phyloP scores from a whole-genome alignment of 2,797 vertebrate genomes.

The Ficedula albicollis region DNA sequence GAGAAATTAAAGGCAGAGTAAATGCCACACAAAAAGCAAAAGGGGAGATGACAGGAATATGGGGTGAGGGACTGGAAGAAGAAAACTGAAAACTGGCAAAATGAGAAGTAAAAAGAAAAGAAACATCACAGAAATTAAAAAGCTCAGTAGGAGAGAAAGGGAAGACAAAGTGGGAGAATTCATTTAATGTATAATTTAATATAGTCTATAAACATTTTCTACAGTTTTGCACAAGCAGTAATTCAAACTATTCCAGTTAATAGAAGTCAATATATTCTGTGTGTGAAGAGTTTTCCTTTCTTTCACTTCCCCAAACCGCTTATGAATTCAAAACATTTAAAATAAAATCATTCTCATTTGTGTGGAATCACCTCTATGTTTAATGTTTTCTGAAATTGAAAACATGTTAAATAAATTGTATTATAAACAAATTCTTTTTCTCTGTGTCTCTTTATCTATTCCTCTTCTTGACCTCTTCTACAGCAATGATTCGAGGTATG shows the following conservation, averaged over 20 bases:
- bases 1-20: background rate
- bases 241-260: background rate
- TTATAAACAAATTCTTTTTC: background rate
- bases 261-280: background rate
- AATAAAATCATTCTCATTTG: background rate
- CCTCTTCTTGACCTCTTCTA: background rate
- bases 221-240: background rate
- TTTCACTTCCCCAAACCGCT: background rate
- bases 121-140: background rate
- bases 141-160: background rate
- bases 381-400: background rate
- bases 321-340: background rate
- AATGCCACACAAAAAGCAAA: background rate
- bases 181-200: background rate
- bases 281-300: background rate
- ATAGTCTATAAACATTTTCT: background rate
- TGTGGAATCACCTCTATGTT: background rate
- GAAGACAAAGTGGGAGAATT: background rate
- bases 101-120: background rate
- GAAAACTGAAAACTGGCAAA: background rate
- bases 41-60: background rate
- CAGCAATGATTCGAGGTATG: background rate
- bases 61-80: background rate
- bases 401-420: background rate
- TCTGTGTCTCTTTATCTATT: background rate